phyloP scores from a whole-genome alignment of 2,113 vertebrate species.

The Aptenodytes forsteri region DNA sequence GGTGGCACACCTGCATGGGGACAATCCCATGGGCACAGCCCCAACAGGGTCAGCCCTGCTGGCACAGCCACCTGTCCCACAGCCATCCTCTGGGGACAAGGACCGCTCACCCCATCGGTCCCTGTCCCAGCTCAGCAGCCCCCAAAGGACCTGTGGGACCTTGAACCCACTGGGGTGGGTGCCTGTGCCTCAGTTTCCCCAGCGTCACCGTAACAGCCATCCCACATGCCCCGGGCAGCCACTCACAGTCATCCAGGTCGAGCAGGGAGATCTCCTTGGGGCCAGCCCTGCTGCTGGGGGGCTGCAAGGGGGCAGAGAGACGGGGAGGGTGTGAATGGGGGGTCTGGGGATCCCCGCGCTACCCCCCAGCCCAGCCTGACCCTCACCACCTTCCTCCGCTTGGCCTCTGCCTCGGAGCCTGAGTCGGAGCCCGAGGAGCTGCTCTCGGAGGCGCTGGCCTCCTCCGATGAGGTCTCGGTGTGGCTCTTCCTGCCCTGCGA shows the following conservation, averaged over 20 bases:
- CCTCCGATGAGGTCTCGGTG: conserved; percentile 81
- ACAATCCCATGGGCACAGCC: background rate
- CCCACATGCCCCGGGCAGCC: rapidly evolving
- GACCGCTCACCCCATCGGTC: background rate
- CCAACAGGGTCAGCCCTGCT: background rate
- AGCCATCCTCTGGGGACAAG: background rate
- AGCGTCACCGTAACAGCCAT: rapidly evolving
- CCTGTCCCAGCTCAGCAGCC: background rate
- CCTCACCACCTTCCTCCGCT: conserved; percentile 80
- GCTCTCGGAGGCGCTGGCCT: conserved; percentile 85
- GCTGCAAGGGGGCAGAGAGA: conserved; percentile 35
- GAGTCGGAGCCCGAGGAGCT: conserved; percentile 84
- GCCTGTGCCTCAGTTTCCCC: background rate
- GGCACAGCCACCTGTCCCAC: background rate
- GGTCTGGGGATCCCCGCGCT: rapidly evolving
- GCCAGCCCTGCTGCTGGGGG: conserved; percentile 70
- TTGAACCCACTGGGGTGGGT: background rate
- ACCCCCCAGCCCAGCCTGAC: background rate
- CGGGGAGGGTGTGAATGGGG: background rate
- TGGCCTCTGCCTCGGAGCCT: conserved; percentile 77
- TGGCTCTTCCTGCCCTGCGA: conserved; percentile 45
- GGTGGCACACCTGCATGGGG: background rate
- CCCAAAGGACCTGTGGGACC: background rate
- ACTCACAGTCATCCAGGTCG: conserved; percentile 96
- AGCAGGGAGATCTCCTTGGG: conserved; percentile 93